Percentiles rank a stretch among this genome's conserved stretches.
Conservation (phyloP, 2,113 vertebrate genomes). For the Carettochelys insculpta region DNA sequence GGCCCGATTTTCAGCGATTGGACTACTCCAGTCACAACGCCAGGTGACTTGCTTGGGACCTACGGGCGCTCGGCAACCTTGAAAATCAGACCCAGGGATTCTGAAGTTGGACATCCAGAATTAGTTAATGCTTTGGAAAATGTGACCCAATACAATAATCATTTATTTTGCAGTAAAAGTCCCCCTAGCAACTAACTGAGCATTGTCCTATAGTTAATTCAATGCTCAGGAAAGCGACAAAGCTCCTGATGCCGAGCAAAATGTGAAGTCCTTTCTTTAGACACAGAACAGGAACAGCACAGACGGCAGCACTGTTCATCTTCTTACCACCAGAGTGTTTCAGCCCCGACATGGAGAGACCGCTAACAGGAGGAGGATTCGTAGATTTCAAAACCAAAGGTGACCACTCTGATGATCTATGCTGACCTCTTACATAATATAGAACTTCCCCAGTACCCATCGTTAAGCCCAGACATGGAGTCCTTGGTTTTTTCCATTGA, state of each 20-base stretch:
- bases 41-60: neutral
- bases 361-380: neutral
- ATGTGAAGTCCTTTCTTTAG: neutral
- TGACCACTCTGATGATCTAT: neutral
- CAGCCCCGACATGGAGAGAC: constrained; percentile 1
- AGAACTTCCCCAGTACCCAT: neutral
- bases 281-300: neutral
- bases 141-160: neutral
- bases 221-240: constrained; percentile 6
- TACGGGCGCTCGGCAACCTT: rapidly evolving
- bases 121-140: neutral
- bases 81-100: neutral
- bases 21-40: too few species aligned
- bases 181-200: neutral
- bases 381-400: neutral
- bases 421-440: neutral
- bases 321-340: neutral
- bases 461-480: neutral
- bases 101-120: neutral
- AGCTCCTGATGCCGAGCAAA: neutral
- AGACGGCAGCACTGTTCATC: neutral
- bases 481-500: neutral
- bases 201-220: neutral
- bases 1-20: neutral
- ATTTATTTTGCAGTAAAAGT: neutral